Evolutionary conservation across 2,797 vertebrate genomes (phyloP).

Genomic region (Hipposideros larvatus): DNA sequence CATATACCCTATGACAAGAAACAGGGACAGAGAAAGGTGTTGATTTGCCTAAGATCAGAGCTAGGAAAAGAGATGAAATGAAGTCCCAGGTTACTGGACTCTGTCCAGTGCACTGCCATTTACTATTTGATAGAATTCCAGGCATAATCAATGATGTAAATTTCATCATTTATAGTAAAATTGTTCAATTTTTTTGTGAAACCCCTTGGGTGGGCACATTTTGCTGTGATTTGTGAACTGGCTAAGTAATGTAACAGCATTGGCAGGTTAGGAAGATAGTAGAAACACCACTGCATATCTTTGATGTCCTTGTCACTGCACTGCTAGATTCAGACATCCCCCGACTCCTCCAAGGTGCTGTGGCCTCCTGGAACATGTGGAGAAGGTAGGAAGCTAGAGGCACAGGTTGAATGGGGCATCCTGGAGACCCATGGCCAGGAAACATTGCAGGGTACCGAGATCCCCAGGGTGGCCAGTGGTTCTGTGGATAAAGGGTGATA

Average conservation of each 20-base stretch:
- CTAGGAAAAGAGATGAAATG: not conserved
- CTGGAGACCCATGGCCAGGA: not conserved
- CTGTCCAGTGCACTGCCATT: fast-evolving
- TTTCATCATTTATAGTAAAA: not conserved
- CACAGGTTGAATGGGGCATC: not conserved
- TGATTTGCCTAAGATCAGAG: not conserved
- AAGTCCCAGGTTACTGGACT: not conserved
- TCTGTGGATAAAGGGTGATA: not conserved
- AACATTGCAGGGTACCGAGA: fast-evolving
- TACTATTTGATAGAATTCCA: not conserved
- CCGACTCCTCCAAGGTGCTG: too few species aligned
- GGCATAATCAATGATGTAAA: not conserved
- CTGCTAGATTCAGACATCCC: not conserved
- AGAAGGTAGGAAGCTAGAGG: not conserved
- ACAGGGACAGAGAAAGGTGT: not conserved
- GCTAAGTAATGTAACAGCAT: fast-evolving
- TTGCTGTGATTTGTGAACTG: not conserved
- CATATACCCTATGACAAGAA: not conserved
- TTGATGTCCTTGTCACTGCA: not conserved
- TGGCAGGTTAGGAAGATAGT: not conserved
- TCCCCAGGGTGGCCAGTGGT: not conserved
- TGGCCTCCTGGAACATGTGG: not conserved
- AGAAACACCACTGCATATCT: not conserved
- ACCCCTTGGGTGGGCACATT: too few species aligned
- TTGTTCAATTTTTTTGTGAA: not conserved